These are phyloP conservation scores for Drosophila percnosoma DNA, from an alignment of 2,888 invertebrate species.

Conservation along the genomic window DNA sequence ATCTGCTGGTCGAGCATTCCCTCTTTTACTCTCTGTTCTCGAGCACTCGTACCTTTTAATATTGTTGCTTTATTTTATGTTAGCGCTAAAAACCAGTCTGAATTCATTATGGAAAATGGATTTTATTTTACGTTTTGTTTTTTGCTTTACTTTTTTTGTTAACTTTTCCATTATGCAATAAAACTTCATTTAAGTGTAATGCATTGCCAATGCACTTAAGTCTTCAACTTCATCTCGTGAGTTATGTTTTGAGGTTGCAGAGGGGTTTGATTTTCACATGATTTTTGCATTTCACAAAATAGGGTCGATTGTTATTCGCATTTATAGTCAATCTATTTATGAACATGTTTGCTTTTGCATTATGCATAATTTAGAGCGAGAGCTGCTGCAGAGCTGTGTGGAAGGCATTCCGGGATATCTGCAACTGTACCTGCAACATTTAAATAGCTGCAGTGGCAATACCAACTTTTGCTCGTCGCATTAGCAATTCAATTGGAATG, in stretches of 20 bases:
- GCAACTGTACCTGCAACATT: constrained; percentile 36
- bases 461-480: constrained; percentile 27
- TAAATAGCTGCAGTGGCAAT: constrained; percentile 41
- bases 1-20: neutral
- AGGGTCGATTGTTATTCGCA: neutral
- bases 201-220: neutral
- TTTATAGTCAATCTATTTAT: neutral
- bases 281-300: neutral
- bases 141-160: neutral
- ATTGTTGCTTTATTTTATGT: neutral
- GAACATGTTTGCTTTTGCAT: neutral
- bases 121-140: neutral
- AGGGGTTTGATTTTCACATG: neutral
- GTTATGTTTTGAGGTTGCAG: neutral
- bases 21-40: neutral
- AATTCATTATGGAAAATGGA: neutral
- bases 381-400: neutral
- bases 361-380: neutral
- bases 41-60: neutral
- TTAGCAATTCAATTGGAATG: constrained; percentile 62
- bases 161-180: neutral
- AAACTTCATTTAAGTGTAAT: neutral
- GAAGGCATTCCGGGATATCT: neutral
- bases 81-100: neutral
- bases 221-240: neutral